These are phyloP conservation scores for Apostichopus leukothele DNA, from an alignment of 53 echinoderm and acorn worm genomes.

Conservation along the genomic window DNA sequence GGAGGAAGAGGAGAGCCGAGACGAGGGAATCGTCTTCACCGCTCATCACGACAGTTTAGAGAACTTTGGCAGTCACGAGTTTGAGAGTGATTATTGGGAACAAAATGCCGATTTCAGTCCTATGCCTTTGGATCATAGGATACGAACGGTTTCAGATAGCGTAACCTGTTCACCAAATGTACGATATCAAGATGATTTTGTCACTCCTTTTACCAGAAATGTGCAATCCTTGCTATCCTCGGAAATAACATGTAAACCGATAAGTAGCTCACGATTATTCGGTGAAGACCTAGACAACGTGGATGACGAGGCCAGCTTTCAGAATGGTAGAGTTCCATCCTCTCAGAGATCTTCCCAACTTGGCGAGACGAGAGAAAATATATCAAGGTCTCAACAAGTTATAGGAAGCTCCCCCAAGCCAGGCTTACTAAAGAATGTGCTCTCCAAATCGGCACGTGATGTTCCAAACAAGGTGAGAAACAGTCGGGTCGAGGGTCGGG, in stretches of 20 bases:
- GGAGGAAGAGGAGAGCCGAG: neutral
- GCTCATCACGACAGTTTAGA: constrained; percentile 4
- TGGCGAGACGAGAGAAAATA: neutral
- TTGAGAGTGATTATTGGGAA: neutral
- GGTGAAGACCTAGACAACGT: neutral
- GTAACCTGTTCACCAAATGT: constrained; percentile 37
- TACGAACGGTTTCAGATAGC: constrained; percentile 51
- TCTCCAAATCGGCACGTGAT: constrained; percentile 25
- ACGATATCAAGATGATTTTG: neutral
- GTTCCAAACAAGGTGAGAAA: constrained; percentile 36
- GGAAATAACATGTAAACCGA: constrained; percentile 15
- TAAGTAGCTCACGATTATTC: neutral
- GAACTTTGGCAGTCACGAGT: neutral
- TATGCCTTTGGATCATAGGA: constrained; percentile 29
- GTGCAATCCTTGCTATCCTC: constrained; percentile 42
- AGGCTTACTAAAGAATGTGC: constrained; percentile 44
- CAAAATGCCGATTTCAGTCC: constrained; percentile 5
- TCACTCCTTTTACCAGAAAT: neutral
- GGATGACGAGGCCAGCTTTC: neutral
- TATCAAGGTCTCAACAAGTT: neutral
- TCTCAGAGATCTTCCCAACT: neutral
- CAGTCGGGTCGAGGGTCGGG: no score
- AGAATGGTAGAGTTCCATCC: neutral
- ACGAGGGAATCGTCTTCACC: constrained; percentile 17
- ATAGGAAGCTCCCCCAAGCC: constrained; percentile 1